Evolutionary conservation across 35 echinoderm and acorn worm genomes (phyloP).

Genomic region (Apostichopus parvimensis): DNA sequence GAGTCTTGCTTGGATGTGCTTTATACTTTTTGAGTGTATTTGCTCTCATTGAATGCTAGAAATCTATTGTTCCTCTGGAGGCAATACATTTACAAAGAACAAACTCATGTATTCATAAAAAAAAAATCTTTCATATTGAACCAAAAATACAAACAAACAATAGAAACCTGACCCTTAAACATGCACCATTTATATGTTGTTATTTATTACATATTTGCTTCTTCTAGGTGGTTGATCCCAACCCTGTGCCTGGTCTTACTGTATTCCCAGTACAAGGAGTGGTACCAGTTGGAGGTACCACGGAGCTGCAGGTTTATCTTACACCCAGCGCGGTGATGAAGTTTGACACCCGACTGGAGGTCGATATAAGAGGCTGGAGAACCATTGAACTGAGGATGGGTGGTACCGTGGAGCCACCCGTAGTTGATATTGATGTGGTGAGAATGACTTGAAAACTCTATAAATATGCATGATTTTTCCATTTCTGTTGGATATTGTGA

Average conservation of each 20-base stretch:
- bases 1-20: no score
- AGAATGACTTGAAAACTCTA: background rate
- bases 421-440: slow-evolving; percentile 94
- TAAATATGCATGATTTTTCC: no score
- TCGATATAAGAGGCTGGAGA: slow-evolving; percentile 96
- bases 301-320: slow-evolving; percentile 80
- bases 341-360: slow-evolving; percentile 96
- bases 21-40: no score
- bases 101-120: no score
- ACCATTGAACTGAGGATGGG: slow-evolving; percentile 97
- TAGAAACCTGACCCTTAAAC: no score
- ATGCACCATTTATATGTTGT: no score
- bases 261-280: slow-evolving; percentile 91
- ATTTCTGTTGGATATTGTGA: background rate
- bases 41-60: no score
- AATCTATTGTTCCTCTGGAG: no score
- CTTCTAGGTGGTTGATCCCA: slow-evolving; percentile 84
- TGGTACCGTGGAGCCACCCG: slow-evolving; percentile 90
- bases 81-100: no score
- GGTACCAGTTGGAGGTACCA: slow-evolving; percentile 83
- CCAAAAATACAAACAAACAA: no score
- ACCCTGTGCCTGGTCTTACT: slow-evolving; percentile 85
- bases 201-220: background rate
- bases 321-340: slow-evolving; percentile 94
- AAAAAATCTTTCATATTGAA: no score